phyloP scores from a whole-genome alignment of 2,113 vertebrate genomes.

The Etheostoma cragini region DNA sequence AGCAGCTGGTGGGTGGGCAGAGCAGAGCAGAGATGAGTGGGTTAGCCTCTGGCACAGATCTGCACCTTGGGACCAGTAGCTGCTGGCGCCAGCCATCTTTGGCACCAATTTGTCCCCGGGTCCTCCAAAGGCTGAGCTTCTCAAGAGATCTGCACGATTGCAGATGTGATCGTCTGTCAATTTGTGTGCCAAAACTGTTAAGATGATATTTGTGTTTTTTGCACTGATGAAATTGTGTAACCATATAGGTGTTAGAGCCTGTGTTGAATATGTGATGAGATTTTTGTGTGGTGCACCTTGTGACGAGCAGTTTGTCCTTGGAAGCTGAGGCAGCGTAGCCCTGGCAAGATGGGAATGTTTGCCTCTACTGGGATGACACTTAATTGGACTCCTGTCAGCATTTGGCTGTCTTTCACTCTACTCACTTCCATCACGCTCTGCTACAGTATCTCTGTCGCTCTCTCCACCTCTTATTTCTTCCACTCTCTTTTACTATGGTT shows the following conservation, averaged over 20 bases:
- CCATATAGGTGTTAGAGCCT: not conserved
- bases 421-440: conserved; percentile 27
- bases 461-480: not conserved
- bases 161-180: conserved; percentile 26
- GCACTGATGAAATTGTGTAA: conserved; percentile 35
- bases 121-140: conserved; percentile 54
- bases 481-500: conserved; percentile 6
- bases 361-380: conserved; percentile 65
- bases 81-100: conserved; percentile 73
- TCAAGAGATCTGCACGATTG: conserved; percentile 27
- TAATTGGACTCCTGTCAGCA: conserved; percentile 79
- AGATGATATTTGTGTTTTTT: conserved; percentile 22
- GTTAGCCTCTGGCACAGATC: conserved; percentile 71
- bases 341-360: conserved; percentile 50
- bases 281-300: conserved; percentile 12
- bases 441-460: conserved; percentile 22
- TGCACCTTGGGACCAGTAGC: conserved; percentile 71
- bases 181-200: conserved; percentile 36
- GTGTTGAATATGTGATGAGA: conserved; percentile 36
- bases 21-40: conserved; percentile 62
- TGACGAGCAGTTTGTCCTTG: conserved; percentile 60
- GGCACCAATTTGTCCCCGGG: conserved; percentile 61
- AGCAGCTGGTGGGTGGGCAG: conserved; percentile 75
- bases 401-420: conserved; percentile 67
- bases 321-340: conserved; percentile 44